Evolutionary conservation across 2,888 invertebrate genomes (phyloP).

Genomic region (Synergus umbraculus): DNA sequence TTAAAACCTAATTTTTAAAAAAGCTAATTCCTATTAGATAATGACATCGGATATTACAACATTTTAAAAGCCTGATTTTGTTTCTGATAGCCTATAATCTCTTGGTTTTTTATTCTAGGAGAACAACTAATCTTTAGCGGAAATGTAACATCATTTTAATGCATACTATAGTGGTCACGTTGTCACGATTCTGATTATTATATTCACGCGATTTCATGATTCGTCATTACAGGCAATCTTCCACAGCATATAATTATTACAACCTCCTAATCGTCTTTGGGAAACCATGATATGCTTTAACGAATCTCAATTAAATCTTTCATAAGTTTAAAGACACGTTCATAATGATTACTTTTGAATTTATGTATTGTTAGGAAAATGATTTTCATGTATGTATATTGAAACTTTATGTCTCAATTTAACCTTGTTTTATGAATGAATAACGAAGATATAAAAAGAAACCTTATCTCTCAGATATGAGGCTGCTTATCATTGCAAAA

Average conservation of each 20-base stretch:
- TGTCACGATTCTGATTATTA: not conserved
- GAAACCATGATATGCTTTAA: not conserved
- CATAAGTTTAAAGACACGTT: not conserved
- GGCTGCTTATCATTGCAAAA: not conserved
- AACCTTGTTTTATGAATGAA: not conserved
- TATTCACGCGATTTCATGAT: constrained; percentile 10
- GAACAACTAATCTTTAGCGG: not conserved
- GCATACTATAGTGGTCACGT: not conserved
- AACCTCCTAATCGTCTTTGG: not conserved
- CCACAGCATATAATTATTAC: not conserved
- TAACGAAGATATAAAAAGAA: not conserved
- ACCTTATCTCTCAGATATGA: not conserved
- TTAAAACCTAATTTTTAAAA: too few relatives aligned
- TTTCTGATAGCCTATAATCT: not conserved
- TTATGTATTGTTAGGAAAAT: not conserved
- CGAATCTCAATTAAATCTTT: not conserved
- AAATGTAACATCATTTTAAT: constrained; percentile 2
- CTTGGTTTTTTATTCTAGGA: not conserved
- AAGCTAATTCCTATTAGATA: not conserved
- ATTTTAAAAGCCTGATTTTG: not conserved
- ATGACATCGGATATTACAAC: too few relatives aligned
- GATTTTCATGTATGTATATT: too few relatives aligned
- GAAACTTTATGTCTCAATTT: not conserved
- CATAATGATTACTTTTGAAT: not conserved
- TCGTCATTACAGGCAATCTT: not conserved